Evolutionary conservation across 2,113 vertebrate genomes (phyloP).

Genomic region (Nycticryphes semicollaris): DNA sequence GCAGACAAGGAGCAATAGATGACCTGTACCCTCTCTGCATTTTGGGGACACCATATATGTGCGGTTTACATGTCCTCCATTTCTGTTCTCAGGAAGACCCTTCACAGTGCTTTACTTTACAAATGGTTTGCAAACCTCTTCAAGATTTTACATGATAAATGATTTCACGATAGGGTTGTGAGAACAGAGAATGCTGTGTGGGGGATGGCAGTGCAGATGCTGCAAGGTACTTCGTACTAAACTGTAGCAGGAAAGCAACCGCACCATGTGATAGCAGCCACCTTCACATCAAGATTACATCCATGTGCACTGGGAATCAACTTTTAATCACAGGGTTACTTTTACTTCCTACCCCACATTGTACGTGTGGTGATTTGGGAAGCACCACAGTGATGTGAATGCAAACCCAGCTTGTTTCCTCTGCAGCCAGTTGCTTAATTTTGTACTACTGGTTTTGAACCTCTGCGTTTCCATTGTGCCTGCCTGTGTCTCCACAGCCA

Average conservation of each 20-base stretch:
- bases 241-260: background rate
- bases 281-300: background rate
- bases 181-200: background rate
- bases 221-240: background rate
- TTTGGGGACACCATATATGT: background rate
- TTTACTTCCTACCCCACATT: background rate
- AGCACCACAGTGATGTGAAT: background rate
- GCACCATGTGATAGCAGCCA: background rate
- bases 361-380: background rate
- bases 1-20: background rate
- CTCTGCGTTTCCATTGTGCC: rapidly evolving
- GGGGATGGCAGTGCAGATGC: background rate
- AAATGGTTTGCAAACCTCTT: background rate
- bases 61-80: background rate
- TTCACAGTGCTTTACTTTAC: background rate
- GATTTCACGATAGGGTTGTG: background rate
- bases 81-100: background rate
- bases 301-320: background rate
- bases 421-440: background rate
- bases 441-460: background rate
- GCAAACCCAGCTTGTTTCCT: background rate
- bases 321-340: background rate
- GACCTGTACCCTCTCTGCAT: background rate
- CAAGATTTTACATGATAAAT: background rate
- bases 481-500: background rate